Evolutionary conservation across 2,888 invertebrate species (phyloP).

Genomic region (Cenopis cana): DNA sequence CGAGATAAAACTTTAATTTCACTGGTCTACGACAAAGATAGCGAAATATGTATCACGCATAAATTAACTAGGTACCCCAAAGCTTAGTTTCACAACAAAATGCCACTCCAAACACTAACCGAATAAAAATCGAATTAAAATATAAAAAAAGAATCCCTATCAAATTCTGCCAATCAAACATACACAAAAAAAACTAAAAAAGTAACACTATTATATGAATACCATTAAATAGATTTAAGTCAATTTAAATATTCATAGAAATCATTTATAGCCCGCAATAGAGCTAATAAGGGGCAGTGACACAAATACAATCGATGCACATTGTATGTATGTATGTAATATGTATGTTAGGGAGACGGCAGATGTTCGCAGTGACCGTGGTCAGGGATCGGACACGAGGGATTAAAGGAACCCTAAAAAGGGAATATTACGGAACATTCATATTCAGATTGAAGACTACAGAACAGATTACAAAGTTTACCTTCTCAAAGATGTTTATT

Average conservation of each 20-base stretch:
- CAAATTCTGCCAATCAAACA: background rate
- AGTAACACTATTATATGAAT: conserved; percentile 2
- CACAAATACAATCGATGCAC: conserved; percentile 39
- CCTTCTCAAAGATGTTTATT: too few relatives aligned
- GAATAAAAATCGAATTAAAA: background rate
- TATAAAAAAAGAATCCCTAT: background rate
- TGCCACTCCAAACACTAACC: too few relatives aligned
- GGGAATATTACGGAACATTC: conserved; percentile 1
- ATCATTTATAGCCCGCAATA: conserved; percentile 33
- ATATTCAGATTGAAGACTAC: background rate
- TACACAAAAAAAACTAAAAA: background rate
- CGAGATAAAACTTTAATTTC: background rate
- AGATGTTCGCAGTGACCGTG: conserved; percentile 44
- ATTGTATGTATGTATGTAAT: conserved; percentile 18
- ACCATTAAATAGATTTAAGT: conserved; percentile 17
- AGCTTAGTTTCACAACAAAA: too few relatives aligned
- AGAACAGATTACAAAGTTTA: too few relatives aligned
- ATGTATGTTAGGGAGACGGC: conserved; percentile 26
- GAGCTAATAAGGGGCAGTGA: conserved; percentile 43
- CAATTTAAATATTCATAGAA: conserved; percentile 36
- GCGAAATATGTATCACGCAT: background rate
- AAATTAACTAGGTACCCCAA: background rate
- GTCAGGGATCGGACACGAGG: conserved; percentile 31
- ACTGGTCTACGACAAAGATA: background rate
- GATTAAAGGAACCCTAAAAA: conserved; percentile 16